Evolutionary conservation across 1,140 invertebrate genomes (phyloP).

Genomic region (Atta texana): DNA sequence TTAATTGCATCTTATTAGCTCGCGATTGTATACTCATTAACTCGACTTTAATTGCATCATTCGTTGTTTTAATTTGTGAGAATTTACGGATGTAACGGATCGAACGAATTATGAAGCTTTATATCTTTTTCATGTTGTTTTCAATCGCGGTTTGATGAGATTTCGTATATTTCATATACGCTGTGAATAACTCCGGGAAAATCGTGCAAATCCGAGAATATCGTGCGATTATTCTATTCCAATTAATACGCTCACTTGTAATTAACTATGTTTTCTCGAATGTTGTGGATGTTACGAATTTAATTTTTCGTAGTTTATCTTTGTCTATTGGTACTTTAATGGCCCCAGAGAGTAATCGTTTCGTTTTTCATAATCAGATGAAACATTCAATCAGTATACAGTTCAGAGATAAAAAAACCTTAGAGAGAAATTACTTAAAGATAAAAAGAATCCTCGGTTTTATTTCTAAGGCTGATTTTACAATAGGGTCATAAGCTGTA

Average conservation of each 20-base stretch:
- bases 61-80: neutral
- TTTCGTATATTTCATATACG: neutral
- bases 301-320: neutral
- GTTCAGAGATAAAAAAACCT: too few relatives aligned
- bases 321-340: neutral
- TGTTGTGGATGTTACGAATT: neutral
- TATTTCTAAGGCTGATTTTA: too few relatives aligned
- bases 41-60: neutral
- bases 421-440: too few relatives aligned
- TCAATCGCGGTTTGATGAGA: neutral
- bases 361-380: neutral
- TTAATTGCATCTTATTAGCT: slow-evolving; percentile 11
- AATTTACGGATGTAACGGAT: neutral
- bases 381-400: neutral
- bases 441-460: too few relatives aligned
- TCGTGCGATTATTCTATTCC: neutral
- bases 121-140: neutral
- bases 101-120: neutral
- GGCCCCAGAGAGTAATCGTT: neutral
- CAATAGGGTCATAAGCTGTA: too few relatives aligned
- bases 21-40: neutral
- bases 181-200: neutral
- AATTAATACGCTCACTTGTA: neutral
- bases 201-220: too few relatives aligned
- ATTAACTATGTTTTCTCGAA: too few relatives aligned